Base-by-base conservation (phyloP, 2,797 vertebrate genomes). In the Anguilla megastoma region DNA sequence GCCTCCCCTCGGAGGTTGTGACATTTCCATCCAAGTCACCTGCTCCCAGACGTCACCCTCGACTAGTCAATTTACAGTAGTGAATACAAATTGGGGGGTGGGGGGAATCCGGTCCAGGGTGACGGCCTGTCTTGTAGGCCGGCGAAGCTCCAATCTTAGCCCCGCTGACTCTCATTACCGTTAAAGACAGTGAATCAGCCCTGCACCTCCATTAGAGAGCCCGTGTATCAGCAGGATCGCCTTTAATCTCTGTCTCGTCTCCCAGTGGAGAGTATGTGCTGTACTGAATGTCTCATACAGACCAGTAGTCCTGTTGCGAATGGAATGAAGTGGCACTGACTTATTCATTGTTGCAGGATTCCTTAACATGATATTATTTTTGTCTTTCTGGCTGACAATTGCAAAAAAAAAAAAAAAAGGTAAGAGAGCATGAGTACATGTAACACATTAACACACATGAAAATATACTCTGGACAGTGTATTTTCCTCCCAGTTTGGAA, bases 21-120 rank as follows among this genome's bases (percentile, higher is more conserved):
- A 88, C 87, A 88, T 88, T 88, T 88, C 87, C 71, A 79, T 79
- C 85, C 69, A 45, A 85, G 87, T 88, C 69, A 88, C 80, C 83
- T 85, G 69, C 84, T 79, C 69, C 83, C 54, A 54, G 87, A 36
- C 52, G 1, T 50, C 50, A 79, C 52, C 45, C 83, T 12, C 33
- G 76, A 30, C 76, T 30, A 33, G 69, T 33, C 58, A 66, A 85
- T 79, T 85, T 74, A 85, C 66, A 54, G 84, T 16, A 30, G 30
- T 79, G 87, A 56, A 85, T 88, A 88, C 84, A 88, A 85, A 88
- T 88, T 85, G 82, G 30, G 58, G 18, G 30, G n/a, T 9, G 27
- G 10, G 10, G 10, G 9, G 33, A 27, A 71, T 24, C 6, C 21
- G 48, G n/a, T 50, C 36, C 21, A 50, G 85, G n/a, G 50, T 85